Base-by-base conservation (phyloP, 2,113 vertebrate species). In the Hemichromis elongatus region DNA sequence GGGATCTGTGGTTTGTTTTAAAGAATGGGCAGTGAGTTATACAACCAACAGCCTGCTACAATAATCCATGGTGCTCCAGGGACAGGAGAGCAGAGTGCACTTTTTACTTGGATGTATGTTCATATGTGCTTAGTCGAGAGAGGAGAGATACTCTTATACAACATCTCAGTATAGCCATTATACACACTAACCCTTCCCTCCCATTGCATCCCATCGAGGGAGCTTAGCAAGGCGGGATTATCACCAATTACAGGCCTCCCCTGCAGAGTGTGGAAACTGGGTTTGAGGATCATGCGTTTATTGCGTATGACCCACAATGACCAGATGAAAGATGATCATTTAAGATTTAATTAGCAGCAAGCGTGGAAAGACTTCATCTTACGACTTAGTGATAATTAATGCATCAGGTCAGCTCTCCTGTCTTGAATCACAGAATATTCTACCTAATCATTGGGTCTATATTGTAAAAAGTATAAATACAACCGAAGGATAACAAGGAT, bases 151-250 rank as follows among this genome's bases (percentile, higher is more conserved):
- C 83, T 90, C 90, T 90, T 91, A 85, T 53, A 89, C 80, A 92
- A 90, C 89, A 86, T 87, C 77, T 86, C 78, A 88, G 80, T 82
- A 40, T 78, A 47, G 56, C 80, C 88, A 89, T 93, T 86, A 92
- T 92, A 89, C 90, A 85, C 79, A 77, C 88, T 57, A 79, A 77
- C 84, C 63, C 77, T 83, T 80, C 87, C 90, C 82, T 89, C 54
- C 61, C 66, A 79, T 90, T 88, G 92, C 82, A 85, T 86, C 77
- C 83, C 88, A 94, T 92, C 85, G 75, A 78, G 89, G 83, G 88
- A 92, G 88, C 61, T 94, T 90, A 94, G 84, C 77, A 80, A 90
- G 81, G 88, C 83, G 85, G 90, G 94, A 94, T 94, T 94, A 94
- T 81, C 90, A 93, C 88, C 90, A 95, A 95, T 95, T 94, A 94